Base-by-base conservation (phyloP, 2,113 vertebrate genomes). In the Opisthocomus hoazin region DNA sequence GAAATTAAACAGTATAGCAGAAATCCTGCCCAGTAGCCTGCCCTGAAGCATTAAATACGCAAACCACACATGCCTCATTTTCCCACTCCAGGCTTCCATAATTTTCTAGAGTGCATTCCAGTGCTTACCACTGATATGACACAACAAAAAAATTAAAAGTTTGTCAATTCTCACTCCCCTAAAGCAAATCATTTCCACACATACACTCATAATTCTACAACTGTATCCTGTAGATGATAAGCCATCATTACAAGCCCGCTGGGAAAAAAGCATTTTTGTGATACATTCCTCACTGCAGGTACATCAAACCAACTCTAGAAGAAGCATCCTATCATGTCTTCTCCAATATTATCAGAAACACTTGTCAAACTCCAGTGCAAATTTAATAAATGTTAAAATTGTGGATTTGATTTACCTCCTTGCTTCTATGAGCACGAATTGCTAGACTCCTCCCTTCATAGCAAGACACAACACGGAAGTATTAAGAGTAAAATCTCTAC, bases 21-120 rank as follows among this genome's bases (percentile, higher is more conserved):
- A 90, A 94, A 75, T 15, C 24, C 64, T 68, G 75, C 66, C 71
- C 79, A 56, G 50, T 37, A 94, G 90, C 50, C 66, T 79, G 68
- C 46, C 70, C 78, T 34, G 9, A 88, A 54, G 60, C 48, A 68
- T 9, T 37, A 26, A 80, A 84, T 6, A 84, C 48, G 48, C 36
- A 94, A 92, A 73, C 26, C n/a, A 64, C 1, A 3, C 3, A 48
- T 3, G 17, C 14, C 54, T 77, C n/a, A 15, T 63, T 80, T 93
- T 63, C 57, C 48, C 61, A 1, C 26, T 63, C 11, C 41, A 61
- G 22, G 50, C 48, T 71, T 54, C 56, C 6, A 0, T 51, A 56
- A 78, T 84, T 64, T 84, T 45, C 69, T 76, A 43, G 30, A 56
- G 43, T 51, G 26, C 29, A 45, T 50, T 45, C n/a, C 3, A 68